phyloP scores from a whole-genome alignment of 1,140 invertebrate genomes.

The Drosophila subobscura region DNA sequence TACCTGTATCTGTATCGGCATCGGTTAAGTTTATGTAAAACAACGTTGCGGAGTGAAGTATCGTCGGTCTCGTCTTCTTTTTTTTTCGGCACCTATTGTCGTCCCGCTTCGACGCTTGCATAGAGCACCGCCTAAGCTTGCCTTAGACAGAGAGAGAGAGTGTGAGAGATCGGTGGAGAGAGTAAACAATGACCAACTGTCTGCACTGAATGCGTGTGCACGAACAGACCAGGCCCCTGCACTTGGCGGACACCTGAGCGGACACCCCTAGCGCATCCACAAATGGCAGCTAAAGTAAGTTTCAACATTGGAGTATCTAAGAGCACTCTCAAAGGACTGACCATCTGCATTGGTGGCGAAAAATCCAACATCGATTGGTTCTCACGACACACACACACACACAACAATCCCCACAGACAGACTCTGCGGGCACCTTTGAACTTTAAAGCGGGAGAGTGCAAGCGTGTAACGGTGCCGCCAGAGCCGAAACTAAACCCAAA shows the following conservation, averaged over 20 bases:
- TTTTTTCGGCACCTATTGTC: conserved; percentile 36
- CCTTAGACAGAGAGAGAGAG: conserved; percentile 23
- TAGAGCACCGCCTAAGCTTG: conserved; percentile 50
- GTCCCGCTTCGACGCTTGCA: conserved; percentile 43
- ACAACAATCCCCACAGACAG: conserved; percentile 40
- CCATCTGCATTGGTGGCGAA: conserved; percentile 38
- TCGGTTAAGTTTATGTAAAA: conserved; percentile 46
- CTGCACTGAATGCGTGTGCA: conserved; percentile 41
- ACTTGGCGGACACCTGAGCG: conserved; percentile 48
- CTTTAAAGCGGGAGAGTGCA: conserved; percentile 79
- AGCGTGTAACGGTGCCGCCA: conserved; percentile 46
- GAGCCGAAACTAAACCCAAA: conserved; percentile 51
- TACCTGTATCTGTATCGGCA: conserved; percentile 11
- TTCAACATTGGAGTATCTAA: neutral
- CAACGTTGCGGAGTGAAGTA: neutral
- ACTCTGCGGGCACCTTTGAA: conserved; percentile 62
- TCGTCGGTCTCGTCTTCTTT: conserved; percentile 26
- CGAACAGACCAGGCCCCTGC: conserved; percentile 28
- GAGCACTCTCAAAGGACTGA: conserved; percentile 14
- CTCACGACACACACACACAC: conserved; percentile 59
- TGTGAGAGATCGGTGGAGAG: no score
- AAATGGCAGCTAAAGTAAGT: conserved; percentile 75
- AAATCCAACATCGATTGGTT: conserved; percentile 56
- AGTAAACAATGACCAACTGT: conserved; percentile 26
- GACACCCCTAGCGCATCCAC: conserved; percentile 53